Base-by-base conservation (phyloP, 2,113 vertebrate genomes). In the Ptyas mucosa region DNA sequence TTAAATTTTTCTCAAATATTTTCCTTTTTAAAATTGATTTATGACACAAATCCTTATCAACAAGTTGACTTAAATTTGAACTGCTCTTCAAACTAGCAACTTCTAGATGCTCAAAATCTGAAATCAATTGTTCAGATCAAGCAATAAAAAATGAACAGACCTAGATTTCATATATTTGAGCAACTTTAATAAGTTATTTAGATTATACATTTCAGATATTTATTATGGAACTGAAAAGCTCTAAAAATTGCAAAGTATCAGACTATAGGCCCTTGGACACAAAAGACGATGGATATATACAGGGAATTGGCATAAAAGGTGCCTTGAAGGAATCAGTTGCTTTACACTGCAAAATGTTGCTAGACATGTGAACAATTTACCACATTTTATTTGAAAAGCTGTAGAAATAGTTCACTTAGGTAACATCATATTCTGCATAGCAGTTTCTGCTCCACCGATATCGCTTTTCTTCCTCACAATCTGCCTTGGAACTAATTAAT, bases 171-270 rank as follows among this genome's bases (percentile, higher is more conserved):
- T 90, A 93, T 96, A 95, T 95, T 85, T 94, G 93, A 94, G 90
- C 95, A 93, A 94, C 91, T 96, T 91, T 94, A 69, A 39, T 90
- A 93, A 94, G 95, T 95, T 96, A 94, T 96, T 95, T 95, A 94
- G 88, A 86, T 94, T 9, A 89, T 95, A 91, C 64, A 93, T 95
- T 95, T 95, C 29, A 88, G 43, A 15, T 61, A 85, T 61, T 86
- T 87, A 87, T 64, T 34, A 58, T 58, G 85, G 61, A 92, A 39
- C 94, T 95, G 91, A 94, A 46, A 46, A 46, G 43, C 3, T 69
- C 91, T 93, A 53, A 53, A 96, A 94, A 95, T 91, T 54, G 39
- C 24, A 89, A 95, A 93, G 51, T 86, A 85, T 90, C 91, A 64
- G 55, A 94, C 96, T 96, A 93, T 88, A 69, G 86, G 64, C 85